phyloP scores from a whole-genome alignment of 2,797 vertebrate genomes.

The Iguana delicatissima region DNA sequence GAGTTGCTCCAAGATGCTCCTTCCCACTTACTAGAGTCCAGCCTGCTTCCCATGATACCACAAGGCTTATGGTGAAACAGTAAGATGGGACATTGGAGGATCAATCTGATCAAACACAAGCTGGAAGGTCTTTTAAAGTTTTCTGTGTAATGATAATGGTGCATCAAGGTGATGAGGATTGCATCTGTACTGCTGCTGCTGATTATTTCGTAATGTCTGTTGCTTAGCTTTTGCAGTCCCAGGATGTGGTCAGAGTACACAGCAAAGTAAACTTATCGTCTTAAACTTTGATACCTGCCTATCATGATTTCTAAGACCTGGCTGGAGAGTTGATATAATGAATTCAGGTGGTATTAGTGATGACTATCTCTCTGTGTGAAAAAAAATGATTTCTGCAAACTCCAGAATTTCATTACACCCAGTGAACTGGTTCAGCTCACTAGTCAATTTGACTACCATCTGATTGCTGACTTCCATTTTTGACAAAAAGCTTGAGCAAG shows the following conservation, averaged over 20 bases:
- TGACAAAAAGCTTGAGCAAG: not conserved
- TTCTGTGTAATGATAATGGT: too few relatives aligned
- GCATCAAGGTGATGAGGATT: too few relatives aligned
- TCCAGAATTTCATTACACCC: not conserved
- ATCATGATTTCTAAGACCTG: not conserved
- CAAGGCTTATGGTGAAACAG: too few relatives aligned
- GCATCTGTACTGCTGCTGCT: too few relatives aligned
- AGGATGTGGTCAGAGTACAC: not conserved
- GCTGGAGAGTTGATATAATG: not conserved
- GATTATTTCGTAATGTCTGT: too few relatives aligned
- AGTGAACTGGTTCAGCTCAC: too few relatives aligned
- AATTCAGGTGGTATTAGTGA: not conserved
- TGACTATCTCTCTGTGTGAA: not conserved
- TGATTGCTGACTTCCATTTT: not conserved
- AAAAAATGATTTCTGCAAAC: not conserved
- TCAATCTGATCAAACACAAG: too few relatives aligned
- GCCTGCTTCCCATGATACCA: too few relatives aligned
- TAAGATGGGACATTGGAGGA: too few relatives aligned
- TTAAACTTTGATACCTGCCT: not conserved
- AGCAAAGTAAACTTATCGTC: not conserved
- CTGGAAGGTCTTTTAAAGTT: too few relatives aligned
- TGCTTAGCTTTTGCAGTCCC: not conserved
- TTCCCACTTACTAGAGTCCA: too few relatives aligned
- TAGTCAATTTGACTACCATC: not conserved
- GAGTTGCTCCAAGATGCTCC: too few relatives aligned